phyloP scores from a whole-genome alignment of 1,140 invertebrate species.

The Pissodes strobi region DNA sequence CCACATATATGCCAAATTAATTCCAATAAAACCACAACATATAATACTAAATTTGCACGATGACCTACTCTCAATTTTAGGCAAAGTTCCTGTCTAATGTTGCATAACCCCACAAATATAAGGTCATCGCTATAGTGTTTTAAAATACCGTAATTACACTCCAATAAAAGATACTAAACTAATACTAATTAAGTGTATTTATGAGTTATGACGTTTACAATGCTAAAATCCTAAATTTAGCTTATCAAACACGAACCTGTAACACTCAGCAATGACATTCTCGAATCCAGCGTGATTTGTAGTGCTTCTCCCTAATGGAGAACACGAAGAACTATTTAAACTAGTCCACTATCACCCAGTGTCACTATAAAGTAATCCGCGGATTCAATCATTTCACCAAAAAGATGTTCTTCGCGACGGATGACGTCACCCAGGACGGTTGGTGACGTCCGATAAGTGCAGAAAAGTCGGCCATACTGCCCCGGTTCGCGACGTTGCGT shows the following conservation, averaged over 20 bases:
- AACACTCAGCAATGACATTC: conserved; percentile 35
- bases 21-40: too few relatives aligned
- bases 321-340: background rate
- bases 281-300: conserved; percentile 19
- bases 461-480: conserved; percentile 33
- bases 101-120: too few relatives aligned
- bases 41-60: too few relatives aligned
- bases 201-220: too few relatives aligned
- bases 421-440: conserved; percentile 13
- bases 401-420: conserved; percentile 26
- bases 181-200: too few relatives aligned
- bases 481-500: conserved; percentile 21
- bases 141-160: too few relatives aligned
- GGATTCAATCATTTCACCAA: conserved; percentile 9
- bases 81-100: too few relatives aligned
- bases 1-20: too few relatives aligned
- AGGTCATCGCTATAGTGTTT: too few relatives aligned
- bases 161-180: too few relatives aligned
- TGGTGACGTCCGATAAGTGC: conserved; percentile 27
- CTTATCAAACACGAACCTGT: conserved; percentile 25
- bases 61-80: too few relatives aligned
- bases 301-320: conserved; percentile 12
- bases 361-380: conserved; percentile 9
- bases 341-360: background rate
- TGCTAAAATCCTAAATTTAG: too few relatives aligned